A percentile compares a stretch with the other conserved stretches of the same genome.
These are phyloP conservation scores for Lochmaea crataegi DNA, from an alignment of 2,888 invertebrate species.

Conservation along the genomic window DNA sequence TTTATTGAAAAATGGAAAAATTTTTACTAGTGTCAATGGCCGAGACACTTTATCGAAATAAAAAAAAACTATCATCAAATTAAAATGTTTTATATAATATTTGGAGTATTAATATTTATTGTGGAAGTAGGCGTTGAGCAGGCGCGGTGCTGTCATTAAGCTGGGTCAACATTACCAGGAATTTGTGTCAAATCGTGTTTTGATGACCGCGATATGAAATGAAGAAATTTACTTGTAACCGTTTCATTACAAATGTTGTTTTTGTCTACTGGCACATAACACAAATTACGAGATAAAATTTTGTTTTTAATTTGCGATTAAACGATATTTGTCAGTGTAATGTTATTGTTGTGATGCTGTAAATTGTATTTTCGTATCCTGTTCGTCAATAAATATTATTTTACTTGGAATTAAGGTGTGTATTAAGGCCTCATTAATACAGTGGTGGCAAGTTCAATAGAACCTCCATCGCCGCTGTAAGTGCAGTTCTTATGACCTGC, in stretches of 20 bases:
- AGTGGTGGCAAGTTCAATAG: no score
- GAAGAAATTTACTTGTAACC: constrained; percentile 30
- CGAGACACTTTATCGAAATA: no score
- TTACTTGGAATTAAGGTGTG: no score
- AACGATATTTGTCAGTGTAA: neutral
- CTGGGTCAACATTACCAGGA: constrained; percentile 36
- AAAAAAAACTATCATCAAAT: neutral
- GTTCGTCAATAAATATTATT: no score
- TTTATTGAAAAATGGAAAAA: no score
- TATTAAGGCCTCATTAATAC: no score
- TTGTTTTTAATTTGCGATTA: neutral
- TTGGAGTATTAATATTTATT: constrained; percentile 14
- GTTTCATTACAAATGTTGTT: constrained; percentile 15
- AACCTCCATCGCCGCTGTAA: no score
- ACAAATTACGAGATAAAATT: constrained; percentile 2
- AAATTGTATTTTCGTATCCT: neutral
- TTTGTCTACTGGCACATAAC: constrained; percentile 3
- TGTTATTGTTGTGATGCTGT: constrained; percentile 5
- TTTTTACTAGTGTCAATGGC: no score
- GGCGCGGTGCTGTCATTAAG: constrained; percentile 24
- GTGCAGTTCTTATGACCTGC: no score
- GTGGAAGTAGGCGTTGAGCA: constrained; percentile 23
- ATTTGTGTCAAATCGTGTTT: constrained; percentile 40
- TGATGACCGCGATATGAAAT: constrained; percentile 38
- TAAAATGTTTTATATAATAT: neutral